Base-by-base conservation (phyloP, 2,797 vertebrate species). In the Morus bassanus region DNA sequence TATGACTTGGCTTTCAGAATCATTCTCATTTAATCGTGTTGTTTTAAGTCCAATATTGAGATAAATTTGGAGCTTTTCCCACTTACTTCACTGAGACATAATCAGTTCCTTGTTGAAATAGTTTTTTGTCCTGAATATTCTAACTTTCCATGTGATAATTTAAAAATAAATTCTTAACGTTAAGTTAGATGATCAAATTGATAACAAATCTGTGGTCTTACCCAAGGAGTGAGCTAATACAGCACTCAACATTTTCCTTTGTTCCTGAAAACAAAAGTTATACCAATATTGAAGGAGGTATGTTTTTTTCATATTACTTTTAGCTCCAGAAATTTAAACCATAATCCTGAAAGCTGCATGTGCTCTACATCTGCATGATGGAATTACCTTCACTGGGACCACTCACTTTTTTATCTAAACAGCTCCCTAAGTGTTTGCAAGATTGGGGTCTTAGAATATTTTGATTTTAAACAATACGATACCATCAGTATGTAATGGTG, bases 341-440 rank as follows among this genome's bases (percentile, higher is more conserved):
- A 2, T 17, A 48, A 21, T 73, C 30, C 54, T 53, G 39, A 85
- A 76, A 85, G 17, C 56, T 92, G 45, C 76, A 77, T 70, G 22
- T 80, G 43, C 27, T 89, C 35, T 54, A 30, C 86, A 74, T 85
- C 83, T 92, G 41, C 13, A 7, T 73, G 57, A 69, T 65, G 50
- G 48, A 54, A 33, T 76, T 79, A 59, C 63, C 74, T 87, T 87
- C 33, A 48, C 35, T 46, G 43, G 31, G 25, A 84, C 33, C 51
- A 51, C 28, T 87, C 37, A 6, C 22, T 88, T 72, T 53, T 53
- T 89, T 45, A 50, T 69, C 72, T 87, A 64, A 94, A 85, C 53
- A 77, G 41, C 70, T 95, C 59, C 59, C 53, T 67, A 48, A 89
- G 45, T 92, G 87, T 92, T 93, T 94, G 91, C 67, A 70, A 91